Evolutionary conservation across 2,113 vertebrate genomes (phyloP).

Genomic region (Coturnix japonica): DNA sequence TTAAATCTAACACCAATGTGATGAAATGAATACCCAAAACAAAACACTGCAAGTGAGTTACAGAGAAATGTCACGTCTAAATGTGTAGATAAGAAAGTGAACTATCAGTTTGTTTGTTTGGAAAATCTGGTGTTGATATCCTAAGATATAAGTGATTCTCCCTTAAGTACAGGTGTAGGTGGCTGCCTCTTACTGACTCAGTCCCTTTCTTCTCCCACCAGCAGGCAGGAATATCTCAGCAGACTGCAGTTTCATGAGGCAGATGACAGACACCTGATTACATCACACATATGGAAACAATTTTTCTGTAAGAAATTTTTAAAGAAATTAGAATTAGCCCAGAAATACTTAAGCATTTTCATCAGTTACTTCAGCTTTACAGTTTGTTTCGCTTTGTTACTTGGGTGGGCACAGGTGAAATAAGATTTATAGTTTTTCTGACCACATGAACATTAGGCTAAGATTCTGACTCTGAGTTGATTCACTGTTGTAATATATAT

Average conservation of each 20-base stretch:
- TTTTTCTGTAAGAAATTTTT: neutral
- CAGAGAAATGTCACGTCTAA: neutral
- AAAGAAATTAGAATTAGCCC: neutral
- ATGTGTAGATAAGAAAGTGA: neutral
- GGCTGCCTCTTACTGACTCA: neutral
- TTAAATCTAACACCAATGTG: neutral
- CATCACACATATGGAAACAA: neutral
- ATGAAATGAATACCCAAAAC: neutral
- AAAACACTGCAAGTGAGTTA: neutral
- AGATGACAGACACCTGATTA: neutral
- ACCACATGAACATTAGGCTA: rapidly evolving
- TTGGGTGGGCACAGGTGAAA: neutral
- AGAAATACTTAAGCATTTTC: neutral
- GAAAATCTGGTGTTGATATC: neutral
- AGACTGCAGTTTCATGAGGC: neutral
- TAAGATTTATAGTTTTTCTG: neutral
- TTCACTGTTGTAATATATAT: neutral
- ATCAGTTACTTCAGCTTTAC: neutral
- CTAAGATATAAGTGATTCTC: neutral
- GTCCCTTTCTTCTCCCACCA: neutral
- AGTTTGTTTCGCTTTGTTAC: neutral
- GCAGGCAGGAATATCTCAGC: neutral
- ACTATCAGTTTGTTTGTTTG: neutral
- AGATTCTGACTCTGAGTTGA: neutral
- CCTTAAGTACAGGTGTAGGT: neutral